Evolutionary conservation across 1,140 invertebrate genomes (phyloP).

Genomic region (Psilanteris sp.): DNA sequence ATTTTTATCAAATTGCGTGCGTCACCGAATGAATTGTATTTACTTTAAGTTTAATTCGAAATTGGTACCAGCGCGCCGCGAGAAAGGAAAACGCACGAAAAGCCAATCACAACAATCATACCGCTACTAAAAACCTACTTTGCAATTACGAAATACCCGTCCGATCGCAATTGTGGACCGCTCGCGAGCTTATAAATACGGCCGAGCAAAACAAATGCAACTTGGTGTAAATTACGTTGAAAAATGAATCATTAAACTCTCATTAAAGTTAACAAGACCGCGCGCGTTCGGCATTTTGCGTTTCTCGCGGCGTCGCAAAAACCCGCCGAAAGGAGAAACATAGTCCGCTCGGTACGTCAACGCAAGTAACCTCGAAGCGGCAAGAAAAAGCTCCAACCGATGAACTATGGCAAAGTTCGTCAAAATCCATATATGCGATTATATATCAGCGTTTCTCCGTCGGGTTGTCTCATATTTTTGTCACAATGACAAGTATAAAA

Average conservation of each 20-base stretch:
- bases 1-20: too few relatives aligned
- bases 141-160: slow-evolving; percentile 7
- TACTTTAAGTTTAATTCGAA: too few relatives aligned
- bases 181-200: slow-evolving; percentile 2
- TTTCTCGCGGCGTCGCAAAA: background rate
- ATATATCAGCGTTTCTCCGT: slow-evolving; percentile 22
- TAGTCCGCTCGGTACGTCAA: background rate
- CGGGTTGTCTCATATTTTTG: slow-evolving; percentile 52
- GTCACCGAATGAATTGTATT: too few relatives aligned
- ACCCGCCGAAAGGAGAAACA: background rate
- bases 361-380: slow-evolving; percentile 9
- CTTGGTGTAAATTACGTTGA: slow-evolving; percentile 19
- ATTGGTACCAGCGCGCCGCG: too few relatives aligned
- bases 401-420: slow-evolving; percentile 29
- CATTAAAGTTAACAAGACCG: slow-evolving; percentile 33
- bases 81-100: too few relatives aligned
- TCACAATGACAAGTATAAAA: slow-evolving; percentile 48
- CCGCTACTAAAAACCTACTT: background rate
- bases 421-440: slow-evolving; percentile 42
- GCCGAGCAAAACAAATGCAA: slow-evolving; percentile 13
- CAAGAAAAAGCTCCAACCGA: slow-evolving; percentile 10
- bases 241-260: slow-evolving; percentile 27
- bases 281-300: background rate
- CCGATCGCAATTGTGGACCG: slow-evolving; percentile 6
- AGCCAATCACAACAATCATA: background rate